These are phyloP conservation scores for Rhincodon typus DNA, from an alignment of 2,797 vertebrate genomes.

Conservation along the genomic window DNA sequence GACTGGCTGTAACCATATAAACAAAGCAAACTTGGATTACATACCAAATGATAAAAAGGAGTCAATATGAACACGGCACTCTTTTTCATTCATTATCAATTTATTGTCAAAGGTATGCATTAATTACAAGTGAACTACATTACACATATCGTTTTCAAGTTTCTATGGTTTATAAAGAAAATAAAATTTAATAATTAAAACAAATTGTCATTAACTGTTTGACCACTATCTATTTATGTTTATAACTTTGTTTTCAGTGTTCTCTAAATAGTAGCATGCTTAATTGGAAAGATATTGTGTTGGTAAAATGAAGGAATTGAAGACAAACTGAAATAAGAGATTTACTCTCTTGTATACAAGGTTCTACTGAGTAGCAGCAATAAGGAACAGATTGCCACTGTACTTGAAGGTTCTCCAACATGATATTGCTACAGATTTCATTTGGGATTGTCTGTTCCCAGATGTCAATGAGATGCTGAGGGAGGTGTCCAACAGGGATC, in stretches of 20 bases:
- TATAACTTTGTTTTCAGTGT: neutral
- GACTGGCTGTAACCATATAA: neutral
- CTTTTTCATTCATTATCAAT: neutral
- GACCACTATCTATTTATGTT: constrained; percentile 23
- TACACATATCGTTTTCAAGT: neutral
- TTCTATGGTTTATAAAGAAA: neutral
- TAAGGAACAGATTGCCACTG: no score
- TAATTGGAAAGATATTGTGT: neutral
- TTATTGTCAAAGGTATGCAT: neutral
- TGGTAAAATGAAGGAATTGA: neutral
- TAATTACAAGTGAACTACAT: neutral
- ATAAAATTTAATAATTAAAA: constrained; percentile 10
- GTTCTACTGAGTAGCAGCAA: no score
- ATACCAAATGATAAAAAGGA: neutral
- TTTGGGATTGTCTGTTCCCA: no score
- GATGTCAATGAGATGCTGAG: no score
- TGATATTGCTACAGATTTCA: no score
- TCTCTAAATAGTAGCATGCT: neutral
- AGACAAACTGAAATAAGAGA: neutral
- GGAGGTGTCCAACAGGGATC: no score
- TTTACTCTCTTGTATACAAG: neutral
- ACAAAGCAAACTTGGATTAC: neutral
- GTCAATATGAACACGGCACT: neutral
- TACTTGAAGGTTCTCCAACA: no score
- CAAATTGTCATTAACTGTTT: constrained; percentile 21